These are phyloP conservation scores for Grus americana DNA, from an alignment of 2,113 vertebrate species.

Conservation along the genomic window DNA sequence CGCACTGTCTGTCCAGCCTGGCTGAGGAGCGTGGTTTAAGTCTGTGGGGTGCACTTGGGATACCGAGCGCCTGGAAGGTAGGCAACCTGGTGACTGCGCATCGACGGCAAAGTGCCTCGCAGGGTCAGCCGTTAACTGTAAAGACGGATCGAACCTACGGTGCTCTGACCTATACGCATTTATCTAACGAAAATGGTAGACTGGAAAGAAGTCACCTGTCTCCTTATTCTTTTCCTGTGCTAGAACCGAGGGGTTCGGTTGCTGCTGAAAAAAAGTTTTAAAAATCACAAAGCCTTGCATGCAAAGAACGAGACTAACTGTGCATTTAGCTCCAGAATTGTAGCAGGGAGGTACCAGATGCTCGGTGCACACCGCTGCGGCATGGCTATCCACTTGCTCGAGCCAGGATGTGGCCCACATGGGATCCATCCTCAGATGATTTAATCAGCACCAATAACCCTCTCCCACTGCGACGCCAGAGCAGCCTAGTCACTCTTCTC, in stretches of 20 bases:
- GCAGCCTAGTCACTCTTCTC: neutral
- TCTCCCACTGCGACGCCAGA: neutral
- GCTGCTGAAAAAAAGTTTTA: neutral
- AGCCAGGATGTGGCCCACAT: neutral
- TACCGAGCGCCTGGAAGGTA: neutral
- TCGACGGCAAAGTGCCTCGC: rapidly evolving
- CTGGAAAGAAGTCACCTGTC: rapidly evolving
- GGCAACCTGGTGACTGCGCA: no score
- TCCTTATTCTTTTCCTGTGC: neutral
- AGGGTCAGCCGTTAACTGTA: neutral
- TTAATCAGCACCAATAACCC: neutral
- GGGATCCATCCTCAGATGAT: neutral
- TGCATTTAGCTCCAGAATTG: neutral
- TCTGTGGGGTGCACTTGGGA: neutral
- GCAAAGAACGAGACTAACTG: neutral
- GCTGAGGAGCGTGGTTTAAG: neutral
- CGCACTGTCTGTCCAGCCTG: no score
- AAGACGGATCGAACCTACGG: rapidly evolving
- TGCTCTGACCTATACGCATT: neutral
- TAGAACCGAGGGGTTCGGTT: rapidly evolving
- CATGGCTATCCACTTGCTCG: rapidly evolving
- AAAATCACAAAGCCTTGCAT: neutral
- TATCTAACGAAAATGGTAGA: neutral
- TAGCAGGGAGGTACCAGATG: neutral
- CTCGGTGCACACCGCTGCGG: rapidly evolving